phyloP scores from a whole-genome alignment of 2,113 vertebrate genomes.

The Chrysemys picta region DNA sequence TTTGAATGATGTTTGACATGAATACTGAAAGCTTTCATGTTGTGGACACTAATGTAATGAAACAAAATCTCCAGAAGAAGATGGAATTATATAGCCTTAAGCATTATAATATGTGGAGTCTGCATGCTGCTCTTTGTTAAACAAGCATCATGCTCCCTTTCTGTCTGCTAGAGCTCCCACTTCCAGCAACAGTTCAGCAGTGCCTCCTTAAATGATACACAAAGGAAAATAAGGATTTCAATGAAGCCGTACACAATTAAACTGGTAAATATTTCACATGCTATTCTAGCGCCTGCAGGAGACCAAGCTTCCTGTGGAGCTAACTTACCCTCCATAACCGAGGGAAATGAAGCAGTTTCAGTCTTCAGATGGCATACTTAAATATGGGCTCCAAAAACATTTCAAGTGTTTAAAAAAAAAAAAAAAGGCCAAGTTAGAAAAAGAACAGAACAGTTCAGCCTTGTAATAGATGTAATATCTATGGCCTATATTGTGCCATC shows the following conservation, averaged over 20 bases:
- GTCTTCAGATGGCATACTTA: slow-evolving; percentile 37
- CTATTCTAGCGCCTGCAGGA: slow-evolving; percentile 54
- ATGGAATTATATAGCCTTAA: slow-evolving; percentile 56
- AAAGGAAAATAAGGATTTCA: slow-evolving; percentile 65
- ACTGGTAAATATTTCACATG: slow-evolving; percentile 69
- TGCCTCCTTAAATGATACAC: slow-evolving; percentile 40
- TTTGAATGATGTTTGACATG: not conserved
- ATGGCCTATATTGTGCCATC: not conserved
- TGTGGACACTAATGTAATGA: slow-evolving; percentile 11
- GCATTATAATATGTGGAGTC: slow-evolving; percentile 32
- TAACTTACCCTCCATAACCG: slow-evolving; percentile 24
- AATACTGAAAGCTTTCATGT: not conserved
- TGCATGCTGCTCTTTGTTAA: slow-evolving; percentile 70
- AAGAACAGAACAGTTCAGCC: not conserved
- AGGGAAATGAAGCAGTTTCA: slow-evolving; percentile 53
- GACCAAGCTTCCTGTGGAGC: slow-evolving; percentile 37
- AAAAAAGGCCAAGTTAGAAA: not conserved
- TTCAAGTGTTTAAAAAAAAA: not conserved
- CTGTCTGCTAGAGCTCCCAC: slow-evolving; percentile 40
- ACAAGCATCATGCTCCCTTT: slow-evolving; percentile 48
- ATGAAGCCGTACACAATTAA: slow-evolving; percentile 64
- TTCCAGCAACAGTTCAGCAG: slow-evolving; percentile 38
- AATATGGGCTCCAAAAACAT: not conserved
- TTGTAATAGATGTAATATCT: not conserved
- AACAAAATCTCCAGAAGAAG: slow-evolving; percentile 51